Conservation (phyloP, 2,888 invertebrate species). For the Drosophila nr. perissopoda region DNA sequence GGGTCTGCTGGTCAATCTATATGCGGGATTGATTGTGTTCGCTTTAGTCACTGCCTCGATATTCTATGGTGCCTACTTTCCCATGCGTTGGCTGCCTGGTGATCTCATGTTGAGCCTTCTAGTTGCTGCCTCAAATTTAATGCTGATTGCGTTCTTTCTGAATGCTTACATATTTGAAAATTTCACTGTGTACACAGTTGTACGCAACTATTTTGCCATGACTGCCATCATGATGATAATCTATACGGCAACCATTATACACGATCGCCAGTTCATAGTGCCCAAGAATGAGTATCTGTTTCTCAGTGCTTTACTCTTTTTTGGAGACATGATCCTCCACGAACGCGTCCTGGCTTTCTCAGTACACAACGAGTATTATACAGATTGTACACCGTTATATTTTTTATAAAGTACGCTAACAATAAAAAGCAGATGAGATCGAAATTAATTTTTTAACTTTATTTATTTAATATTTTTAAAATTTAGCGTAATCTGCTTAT, state of each 20-base stretch:
- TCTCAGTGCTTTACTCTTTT: constrained; percentile 61
- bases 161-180: constrained; percentile 35
- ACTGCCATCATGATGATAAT: constrained; percentile 57
- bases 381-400: background rate
- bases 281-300: constrained; percentile 61
- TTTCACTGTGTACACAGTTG: background rate
- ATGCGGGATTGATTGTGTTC: constrained; percentile 57
- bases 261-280: constrained; percentile 66
- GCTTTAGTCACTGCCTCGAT: constrained; percentile 45
- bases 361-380: background rate
- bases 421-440: background rate
- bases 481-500: background rate
- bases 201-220: constrained; percentile 62
- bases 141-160: constrained; percentile 56
- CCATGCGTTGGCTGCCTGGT: constrained; percentile 66
- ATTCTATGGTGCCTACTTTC: constrained; percentile 68
- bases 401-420: background rate
- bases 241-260: constrained; percentile 69
- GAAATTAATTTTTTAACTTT: background rate
- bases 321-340: constrained; percentile 63
- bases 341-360: constrained; percentile 56
- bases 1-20: constrained; percentile 49
- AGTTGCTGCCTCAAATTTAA: constrained; percentile 54
- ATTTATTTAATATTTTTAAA: background rate
- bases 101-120: constrained; percentile 63